Evolutionary conservation across 92 coral and sea anemone genomes (phyloP).

Genomic region (Actinostola sp.): DNA sequence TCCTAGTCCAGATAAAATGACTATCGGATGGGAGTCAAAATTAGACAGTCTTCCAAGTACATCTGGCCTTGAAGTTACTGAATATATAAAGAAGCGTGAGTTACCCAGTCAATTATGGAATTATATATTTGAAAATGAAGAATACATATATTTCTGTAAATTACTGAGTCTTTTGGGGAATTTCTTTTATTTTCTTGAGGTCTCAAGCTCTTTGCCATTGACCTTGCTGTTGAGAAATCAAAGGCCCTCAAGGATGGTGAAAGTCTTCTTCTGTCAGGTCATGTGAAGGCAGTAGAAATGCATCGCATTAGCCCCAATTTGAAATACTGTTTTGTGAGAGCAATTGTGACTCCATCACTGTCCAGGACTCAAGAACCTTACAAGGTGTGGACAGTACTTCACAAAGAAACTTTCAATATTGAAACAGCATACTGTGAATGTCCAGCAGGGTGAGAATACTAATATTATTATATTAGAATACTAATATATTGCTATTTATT

Average conservation of each 20-base stretch:
- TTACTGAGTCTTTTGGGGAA: neutral
- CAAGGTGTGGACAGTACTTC: neutral
- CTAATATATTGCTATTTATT: neutral
- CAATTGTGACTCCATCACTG: neutral
- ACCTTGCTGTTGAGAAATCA: constrained; percentile 7
- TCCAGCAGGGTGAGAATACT: constrained; percentile 1
- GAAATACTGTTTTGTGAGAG: constrained; percentile 35
- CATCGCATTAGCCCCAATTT: constrained; percentile 33
- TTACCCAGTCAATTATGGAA: too few species aligned
- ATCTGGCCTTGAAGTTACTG: neutral
- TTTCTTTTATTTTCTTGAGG: neutral
- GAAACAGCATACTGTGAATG: constrained; percentile 3
- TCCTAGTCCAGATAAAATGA: constrained; percentile 30
- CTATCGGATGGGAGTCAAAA: constrained; percentile 24
- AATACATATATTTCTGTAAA: neutral
- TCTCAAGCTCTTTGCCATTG: neutral
- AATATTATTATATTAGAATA: neutral
- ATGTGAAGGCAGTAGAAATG: constrained; percentile 16
- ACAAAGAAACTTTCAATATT: neutral
- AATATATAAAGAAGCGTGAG: neutral
- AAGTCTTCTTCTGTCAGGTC: constrained; percentile 32
- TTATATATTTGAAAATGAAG: too few species aligned
- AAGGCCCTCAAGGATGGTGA: constrained; percentile 36
- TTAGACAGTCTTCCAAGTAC: neutral
- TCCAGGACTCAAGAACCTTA: neutral